Evolutionary conservation across 2,797 vertebrate species (phyloP).

Genomic region (Cynodonichthys magdalenae): DNA sequence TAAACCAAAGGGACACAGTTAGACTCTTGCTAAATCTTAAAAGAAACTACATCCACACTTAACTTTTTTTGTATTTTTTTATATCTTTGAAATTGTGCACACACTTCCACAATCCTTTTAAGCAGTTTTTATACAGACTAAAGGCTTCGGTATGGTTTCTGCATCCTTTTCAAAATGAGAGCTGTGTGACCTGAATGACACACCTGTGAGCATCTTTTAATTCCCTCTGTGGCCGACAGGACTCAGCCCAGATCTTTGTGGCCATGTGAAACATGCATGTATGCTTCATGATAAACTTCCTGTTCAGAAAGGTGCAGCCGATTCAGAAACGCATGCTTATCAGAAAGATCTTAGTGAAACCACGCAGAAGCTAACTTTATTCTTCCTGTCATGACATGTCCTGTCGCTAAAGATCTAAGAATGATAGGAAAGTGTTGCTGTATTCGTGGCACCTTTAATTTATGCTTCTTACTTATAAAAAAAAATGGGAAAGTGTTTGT

Average conservation of each 20-base stretch:
- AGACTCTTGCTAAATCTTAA: conserved; percentile 36
- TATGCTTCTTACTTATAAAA: conserved; percentile 18
- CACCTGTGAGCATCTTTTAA: neutral
- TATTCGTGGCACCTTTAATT: conserved; percentile 1
- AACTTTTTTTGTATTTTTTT: conserved; percentile 31
- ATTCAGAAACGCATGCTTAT: neutral
- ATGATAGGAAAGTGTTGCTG: conserved; percentile 17
- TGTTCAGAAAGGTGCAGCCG: no score
- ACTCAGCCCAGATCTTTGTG: neutral
- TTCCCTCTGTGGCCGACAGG: neutral
- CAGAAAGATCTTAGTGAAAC: neutral
- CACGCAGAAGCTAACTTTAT: conserved; percentile 6
- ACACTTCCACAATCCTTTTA: conserved; percentile 20
- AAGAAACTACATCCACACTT: conserved; percentile 31
- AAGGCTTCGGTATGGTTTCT: neutral
- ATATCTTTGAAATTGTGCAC: conserved; percentile 15
- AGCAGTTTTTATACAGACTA: conserved; percentile 13
- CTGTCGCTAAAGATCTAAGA: conserved; percentile 7
- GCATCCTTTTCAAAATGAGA: neutral
- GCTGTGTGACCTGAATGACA: neutral
- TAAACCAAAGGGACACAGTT: conserved; percentile 65
- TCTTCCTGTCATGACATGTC: conserved; percentile 20
- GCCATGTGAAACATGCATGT: no score
- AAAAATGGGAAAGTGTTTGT: conserved; percentile 18
- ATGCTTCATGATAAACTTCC: neutral